Percentiles rank a stretch among this genome's conserved stretches.
Evolutionary conservation across 2,797 vertebrate genomes (phyloP).

Genomic region (Xenopus petersii): DNA sequence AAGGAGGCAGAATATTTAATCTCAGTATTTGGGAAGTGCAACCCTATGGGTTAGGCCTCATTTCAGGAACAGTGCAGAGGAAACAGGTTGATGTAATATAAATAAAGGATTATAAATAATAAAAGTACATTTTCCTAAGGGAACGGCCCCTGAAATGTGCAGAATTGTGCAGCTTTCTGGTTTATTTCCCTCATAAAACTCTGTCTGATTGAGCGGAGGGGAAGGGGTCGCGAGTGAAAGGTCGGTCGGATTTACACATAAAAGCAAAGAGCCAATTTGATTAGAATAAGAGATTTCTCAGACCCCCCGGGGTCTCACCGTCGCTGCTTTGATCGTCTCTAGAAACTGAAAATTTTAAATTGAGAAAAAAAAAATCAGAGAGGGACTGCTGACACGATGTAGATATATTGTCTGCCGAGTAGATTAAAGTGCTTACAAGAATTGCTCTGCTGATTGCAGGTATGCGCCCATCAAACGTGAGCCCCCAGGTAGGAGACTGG

Average conservation of each 20-base stretch:
- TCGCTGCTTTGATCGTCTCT: conserved; percentile 11
- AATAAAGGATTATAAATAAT: too few relatives aligned
- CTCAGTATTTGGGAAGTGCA: too few relatives aligned
- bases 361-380: conserved; percentile 2
- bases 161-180: too few relatives aligned
- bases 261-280: conserved; percentile 9
- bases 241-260: neutral
- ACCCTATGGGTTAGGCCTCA: too few relatives aligned
- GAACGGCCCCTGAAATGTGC: too few relatives aligned
- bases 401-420: neutral
- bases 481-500: neutral
- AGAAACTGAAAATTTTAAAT: neutral
- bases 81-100: too few relatives aligned
- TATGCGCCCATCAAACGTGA: neutral
- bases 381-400: conserved; percentile 4
- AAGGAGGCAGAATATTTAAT: too few relatives aligned
- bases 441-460: neutral
- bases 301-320: neutral
- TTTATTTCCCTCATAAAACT: too few relatives aligned
- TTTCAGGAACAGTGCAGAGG: too few relatives aligned
- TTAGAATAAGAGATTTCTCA: neutral
- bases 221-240: too few relatives aligned
- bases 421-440: neutral
- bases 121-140: too few relatives aligned
- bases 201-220: too few relatives aligned